phyloP scores from a whole-genome alignment of 1,140 invertebrate genomes.

The Pseudomyrmex sp. region DNA sequence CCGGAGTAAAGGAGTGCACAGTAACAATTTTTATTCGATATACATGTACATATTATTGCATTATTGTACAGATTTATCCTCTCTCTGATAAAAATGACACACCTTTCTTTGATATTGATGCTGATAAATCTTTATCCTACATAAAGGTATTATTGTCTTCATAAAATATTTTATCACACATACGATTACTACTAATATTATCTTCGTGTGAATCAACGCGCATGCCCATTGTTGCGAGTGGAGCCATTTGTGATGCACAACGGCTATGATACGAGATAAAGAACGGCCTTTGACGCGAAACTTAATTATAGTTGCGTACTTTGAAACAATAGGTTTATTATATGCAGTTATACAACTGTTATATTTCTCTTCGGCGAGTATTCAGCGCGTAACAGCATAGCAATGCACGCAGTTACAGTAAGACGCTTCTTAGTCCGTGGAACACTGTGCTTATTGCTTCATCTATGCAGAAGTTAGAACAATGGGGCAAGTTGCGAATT shows the following conservation, averaged over 20 bases:
- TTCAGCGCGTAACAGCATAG: conserved; percentile 65
- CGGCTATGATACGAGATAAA: not conserved
- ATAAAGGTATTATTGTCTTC: too few relatives aligned
- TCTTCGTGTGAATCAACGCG: not conserved
- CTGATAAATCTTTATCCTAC: too few relatives aligned
- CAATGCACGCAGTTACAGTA: conserved; percentile 50
- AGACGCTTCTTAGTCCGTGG: conserved; percentile 62
- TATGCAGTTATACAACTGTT: conserved; percentile 53
- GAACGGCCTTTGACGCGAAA: conserved; percentile 25
- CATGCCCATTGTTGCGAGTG: not conserved
- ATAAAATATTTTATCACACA: too few relatives aligned
- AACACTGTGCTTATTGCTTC: conserved; percentile 55
- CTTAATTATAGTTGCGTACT: conserved; percentile 70
- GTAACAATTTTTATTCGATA: conserved; percentile 33
- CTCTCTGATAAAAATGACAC: not conserved
- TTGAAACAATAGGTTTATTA: conserved; percentile 70
- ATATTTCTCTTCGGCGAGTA: conserved; percentile 63
- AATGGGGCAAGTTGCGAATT: conserved; percentile 54
- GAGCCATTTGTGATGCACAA: conserved; percentile 15
- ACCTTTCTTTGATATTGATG: not conserved
- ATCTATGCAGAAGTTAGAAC: conserved; percentile 61
- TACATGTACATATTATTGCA: not conserved
- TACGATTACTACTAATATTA: not conserved
- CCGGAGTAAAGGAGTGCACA: conserved; percentile 56
- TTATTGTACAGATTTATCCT: not conserved